Evolutionary conservation across 2,113 vertebrate genomes (phyloP).

Genomic region (Lepisosteus osseus): DNA sequence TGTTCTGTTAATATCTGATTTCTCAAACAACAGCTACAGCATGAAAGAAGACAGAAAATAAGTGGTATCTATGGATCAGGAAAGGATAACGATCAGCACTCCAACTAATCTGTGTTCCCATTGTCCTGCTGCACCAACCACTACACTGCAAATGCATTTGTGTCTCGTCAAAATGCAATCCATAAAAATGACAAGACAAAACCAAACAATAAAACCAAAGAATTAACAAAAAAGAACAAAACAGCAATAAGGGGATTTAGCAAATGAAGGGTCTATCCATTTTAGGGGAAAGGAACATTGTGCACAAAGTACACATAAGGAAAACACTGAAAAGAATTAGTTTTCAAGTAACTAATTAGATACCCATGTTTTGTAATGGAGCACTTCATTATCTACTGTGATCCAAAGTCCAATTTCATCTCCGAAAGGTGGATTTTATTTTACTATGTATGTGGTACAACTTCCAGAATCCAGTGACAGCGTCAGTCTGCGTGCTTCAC

Average conservation of each 20-base stretch:
- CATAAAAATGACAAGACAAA: too few species aligned
- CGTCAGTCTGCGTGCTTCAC: neutral
- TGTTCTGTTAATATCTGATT: too few species aligned
- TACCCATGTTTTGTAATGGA: neutral
- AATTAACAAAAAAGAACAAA: neutral
- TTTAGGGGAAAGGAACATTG: neutral
- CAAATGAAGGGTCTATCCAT: neutral
- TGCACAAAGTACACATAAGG: neutral
- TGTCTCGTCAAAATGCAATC: too few species aligned
- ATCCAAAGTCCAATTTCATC: conserved; percentile 21
- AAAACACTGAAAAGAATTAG: neutral
- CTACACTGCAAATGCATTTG: too few species aligned
- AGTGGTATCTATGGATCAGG: too few species aligned
- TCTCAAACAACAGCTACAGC: too few species aligned
- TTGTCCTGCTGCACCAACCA: too few species aligned
- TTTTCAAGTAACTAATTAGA: conserved; percentile 4
- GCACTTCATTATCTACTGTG: conserved; percentile 16
- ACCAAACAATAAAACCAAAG: too few species aligned
- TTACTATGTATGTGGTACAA: conserved; percentile 5
- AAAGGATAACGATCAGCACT: too few species aligned
- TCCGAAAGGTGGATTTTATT: conserved; percentile 10
- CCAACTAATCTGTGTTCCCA: too few species aligned
- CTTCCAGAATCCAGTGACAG: neutral
- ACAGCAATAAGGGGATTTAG: neutral
- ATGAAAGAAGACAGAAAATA: too few species aligned